Evolutionary conservation across 2,888 invertebrate genomes (phyloP).

Genomic region (Dicycla oo): DNA sequence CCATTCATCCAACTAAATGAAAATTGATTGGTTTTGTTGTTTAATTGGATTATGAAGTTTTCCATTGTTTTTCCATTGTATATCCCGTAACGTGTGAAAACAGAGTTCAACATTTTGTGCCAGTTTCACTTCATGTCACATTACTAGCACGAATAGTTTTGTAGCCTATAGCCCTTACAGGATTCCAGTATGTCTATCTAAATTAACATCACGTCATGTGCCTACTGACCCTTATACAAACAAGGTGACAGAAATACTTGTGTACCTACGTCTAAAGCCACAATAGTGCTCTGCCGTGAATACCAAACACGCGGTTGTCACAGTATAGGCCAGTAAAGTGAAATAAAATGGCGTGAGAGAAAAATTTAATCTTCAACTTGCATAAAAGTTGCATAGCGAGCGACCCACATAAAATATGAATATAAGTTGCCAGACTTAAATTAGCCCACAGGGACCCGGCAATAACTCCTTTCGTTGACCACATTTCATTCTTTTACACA

Average conservation of each 20-base stretch:
- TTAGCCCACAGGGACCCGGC: slow-evolving; percentile 43
- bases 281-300: slow-evolving; percentile 20
- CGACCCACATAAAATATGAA: slow-evolving; percentile 63
- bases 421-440: slow-evolving; percentile 60
- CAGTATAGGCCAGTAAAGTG: slow-evolving; percentile 8
- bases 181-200: slow-evolving; percentile 8
- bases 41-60: slow-evolving; percentile 39
- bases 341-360: slow-evolving; percentile 51
- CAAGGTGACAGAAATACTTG: slow-evolving; percentile 15
- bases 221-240: slow-evolving; percentile 18
- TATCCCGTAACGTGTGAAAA: background rate
- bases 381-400: slow-evolving; percentile 65
- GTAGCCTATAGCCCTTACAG: background rate
- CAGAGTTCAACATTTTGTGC: background rate
- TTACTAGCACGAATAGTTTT: background rate
- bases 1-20: slow-evolving; percentile 55
- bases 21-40: slow-evolving; percentile 64
- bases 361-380: slow-evolving; percentile 67
- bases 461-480: slow-evolving; percentile 60
- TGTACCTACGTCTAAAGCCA: slow-evolving; percentile 1
- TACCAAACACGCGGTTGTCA: slow-evolving; percentile 32
- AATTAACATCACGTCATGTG: slow-evolving; percentile 33
- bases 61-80: slow-evolving; percentile 22
- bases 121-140: background rate
- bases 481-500: slow-evolving; percentile 61